These are phyloP conservation scores for Harpagifer antarcticus DNA, from an alignment of 2,797 vertebrate species.

Conservation along the genomic window DNA sequence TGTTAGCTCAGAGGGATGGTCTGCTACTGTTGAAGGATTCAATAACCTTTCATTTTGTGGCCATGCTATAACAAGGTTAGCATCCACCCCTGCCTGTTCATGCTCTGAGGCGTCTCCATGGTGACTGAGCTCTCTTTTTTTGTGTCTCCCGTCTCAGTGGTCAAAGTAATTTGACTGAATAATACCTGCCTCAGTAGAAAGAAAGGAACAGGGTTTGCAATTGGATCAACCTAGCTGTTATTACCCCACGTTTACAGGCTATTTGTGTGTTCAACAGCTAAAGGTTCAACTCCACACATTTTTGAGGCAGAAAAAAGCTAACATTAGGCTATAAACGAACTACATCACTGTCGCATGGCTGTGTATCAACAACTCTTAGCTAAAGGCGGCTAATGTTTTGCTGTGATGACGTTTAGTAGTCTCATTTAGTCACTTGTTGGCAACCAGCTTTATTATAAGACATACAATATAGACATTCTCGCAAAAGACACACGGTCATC, in stretches of 20 bases:
- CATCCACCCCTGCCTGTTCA: slow-evolving; percentile 40
- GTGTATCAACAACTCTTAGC: no score
- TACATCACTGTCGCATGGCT: no score
- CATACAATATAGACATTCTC: no score
- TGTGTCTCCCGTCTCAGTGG: slow-evolving; percentile 33
- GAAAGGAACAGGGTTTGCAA: slow-evolving; percentile 6
- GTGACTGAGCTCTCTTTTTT: slow-evolving; percentile 55
- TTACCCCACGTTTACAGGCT: not conserved
- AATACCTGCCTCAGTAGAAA: slow-evolving; percentile 30
- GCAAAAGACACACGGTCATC: no score
- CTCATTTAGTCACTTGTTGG: no score
- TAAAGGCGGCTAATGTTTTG: no score
- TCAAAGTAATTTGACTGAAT: slow-evolving; percentile 44
- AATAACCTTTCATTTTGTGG: slow-evolving; percentile 71
- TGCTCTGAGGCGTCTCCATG: slow-evolving; percentile 65
- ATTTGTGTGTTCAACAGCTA: not conserved
- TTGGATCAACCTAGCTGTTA: slow-evolving; percentile 3
- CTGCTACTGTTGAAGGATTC: slow-evolving; percentile 37
- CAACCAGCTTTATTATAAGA: no score
- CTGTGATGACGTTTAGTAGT: no score
- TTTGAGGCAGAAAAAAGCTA: no score
- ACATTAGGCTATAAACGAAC: no score
- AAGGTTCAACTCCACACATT: no score
- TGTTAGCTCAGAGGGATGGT: not conserved
- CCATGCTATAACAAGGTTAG: slow-evolving; percentile 55